These are phyloP conservation scores for Pachypanchax playfairii DNA, from an alignment of 2,113 vertebrate genomes.

Conservation along the genomic window DNA sequence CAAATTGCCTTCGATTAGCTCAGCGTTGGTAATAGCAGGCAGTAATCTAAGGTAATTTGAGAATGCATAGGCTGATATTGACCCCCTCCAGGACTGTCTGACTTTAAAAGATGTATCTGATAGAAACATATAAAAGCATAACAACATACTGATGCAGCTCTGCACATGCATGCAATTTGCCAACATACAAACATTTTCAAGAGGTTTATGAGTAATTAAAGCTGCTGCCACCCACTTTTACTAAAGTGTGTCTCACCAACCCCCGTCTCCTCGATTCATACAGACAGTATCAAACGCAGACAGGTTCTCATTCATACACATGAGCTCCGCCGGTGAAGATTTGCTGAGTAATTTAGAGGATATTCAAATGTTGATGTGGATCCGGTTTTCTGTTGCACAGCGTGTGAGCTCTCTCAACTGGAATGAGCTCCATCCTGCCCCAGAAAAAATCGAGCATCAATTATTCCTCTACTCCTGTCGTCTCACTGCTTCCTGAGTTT, in stretches of 20 bases:
- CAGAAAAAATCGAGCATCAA: neutral
- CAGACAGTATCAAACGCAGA: slow-evolving; percentile 25
- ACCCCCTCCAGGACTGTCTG: slow-evolving; percentile 40
- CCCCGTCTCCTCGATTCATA: slow-evolving; percentile 2
- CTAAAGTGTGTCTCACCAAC: slow-evolving; percentile 23
- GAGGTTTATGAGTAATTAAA: slow-evolving; percentile 51
- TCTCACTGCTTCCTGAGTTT: slow-evolving; percentile 1
- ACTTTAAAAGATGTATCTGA: slow-evolving; percentile 55
- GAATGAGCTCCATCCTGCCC: slow-evolving; percentile 2
- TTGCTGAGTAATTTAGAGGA: slow-evolving; percentile 66
- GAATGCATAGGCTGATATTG: slow-evolving; percentile 43
- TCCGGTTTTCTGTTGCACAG: slow-evolving; percentile 15
- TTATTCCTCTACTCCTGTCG: neutral
- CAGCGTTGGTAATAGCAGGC: slow-evolving; percentile 52
- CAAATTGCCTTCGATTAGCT: slow-evolving; percentile 71
- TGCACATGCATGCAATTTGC: slow-evolving; percentile 36
- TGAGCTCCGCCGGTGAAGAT: slow-evolving; percentile 40
- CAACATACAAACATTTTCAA: slow-evolving; percentile 31
- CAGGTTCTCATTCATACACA: slow-evolving; percentile 64
- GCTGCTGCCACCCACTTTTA: slow-evolving; percentile 36
- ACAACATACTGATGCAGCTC: neutral
- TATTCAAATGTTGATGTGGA: slow-evolving; percentile 45
- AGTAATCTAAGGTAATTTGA: slow-evolving; percentile 63
- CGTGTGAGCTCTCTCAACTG: slow-evolving; percentile 34
- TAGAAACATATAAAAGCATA: slow-evolving; percentile 12